Evolutionary conservation across 2,888 invertebrate genomes (phyloP).

Genomic region (Psylliodes chrysocephalus): DNA sequence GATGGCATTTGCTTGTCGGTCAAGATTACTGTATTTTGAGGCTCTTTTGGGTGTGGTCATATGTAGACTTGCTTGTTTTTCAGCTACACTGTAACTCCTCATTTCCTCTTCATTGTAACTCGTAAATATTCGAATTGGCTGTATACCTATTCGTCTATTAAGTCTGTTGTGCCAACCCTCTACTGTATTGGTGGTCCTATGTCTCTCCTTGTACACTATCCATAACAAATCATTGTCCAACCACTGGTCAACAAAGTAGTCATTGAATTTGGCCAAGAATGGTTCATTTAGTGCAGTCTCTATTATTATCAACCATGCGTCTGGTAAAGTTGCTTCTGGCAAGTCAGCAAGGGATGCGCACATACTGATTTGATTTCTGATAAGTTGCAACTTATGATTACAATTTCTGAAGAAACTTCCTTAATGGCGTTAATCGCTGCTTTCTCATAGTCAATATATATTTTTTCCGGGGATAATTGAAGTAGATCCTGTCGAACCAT

Average conservation of each 20-base stretch:
- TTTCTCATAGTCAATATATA: not conserved
- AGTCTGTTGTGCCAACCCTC: not conserved
- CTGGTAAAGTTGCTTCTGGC: not conserved
- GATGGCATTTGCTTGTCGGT: too few species aligned
- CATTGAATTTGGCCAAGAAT: not conserved
- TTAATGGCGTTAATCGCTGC: not conserved
- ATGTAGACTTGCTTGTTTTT: too few species aligned
- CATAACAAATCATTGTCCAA: not conserved
- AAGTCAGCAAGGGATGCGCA: not conserved
- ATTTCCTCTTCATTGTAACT: too few species aligned
- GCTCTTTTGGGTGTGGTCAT: too few species aligned
- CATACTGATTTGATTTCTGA: not conserved
- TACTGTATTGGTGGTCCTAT: constrained; percentile 2
- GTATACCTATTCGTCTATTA: not conserved
- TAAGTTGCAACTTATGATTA: not conserved
- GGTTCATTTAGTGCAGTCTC: not conserved
- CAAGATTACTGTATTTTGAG: too few species aligned
- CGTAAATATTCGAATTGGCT: not conserved
- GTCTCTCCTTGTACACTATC: not conserved
- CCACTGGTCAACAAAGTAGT: not conserved
- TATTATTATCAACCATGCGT: constrained; percentile 1
- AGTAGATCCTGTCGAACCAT: not conserved
- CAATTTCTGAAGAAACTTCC: not conserved
- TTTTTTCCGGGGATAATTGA: not conserved
- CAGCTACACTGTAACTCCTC: too few species aligned